Percentiles rank a stretch among this genome's conserved stretches.
Evolutionary conservation across 2,113 vertebrate genomes (phyloP).

Genomic region (Phalacrocorax brasilianus): DNA sequence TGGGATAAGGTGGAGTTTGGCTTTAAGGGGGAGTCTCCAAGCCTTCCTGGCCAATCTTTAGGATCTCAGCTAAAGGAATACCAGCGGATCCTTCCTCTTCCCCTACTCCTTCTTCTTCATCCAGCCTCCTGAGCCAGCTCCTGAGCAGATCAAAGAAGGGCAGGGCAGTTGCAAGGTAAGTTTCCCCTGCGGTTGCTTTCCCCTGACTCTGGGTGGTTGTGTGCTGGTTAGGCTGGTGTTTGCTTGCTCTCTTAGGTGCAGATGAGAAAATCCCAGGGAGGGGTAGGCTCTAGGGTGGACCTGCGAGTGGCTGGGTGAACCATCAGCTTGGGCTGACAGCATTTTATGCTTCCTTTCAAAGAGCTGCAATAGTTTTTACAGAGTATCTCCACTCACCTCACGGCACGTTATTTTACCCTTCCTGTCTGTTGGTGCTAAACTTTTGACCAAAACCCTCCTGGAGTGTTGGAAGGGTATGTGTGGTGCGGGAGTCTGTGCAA

Average conservation of each 20-base stretch:
- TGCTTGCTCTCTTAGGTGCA: not conserved
- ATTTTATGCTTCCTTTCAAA: not conserved
- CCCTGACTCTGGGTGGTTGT: not conserved
- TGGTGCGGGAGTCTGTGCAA: not conserved
- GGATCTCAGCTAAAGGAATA: conserved; percentile 43
- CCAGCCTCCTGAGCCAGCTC: not conserved
- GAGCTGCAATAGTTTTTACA: not conserved
- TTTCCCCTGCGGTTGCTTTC: not conserved
- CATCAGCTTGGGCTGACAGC: not conserved
- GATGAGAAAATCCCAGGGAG: not conserved
- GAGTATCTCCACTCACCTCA: not conserved
- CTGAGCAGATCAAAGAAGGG: not conserved
- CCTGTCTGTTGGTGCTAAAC: conserved; percentile 1
- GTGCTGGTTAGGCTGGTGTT: not conserved
- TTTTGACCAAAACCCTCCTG: not conserved
- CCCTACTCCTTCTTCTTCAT: not conserved
- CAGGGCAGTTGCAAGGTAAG: conserved; percentile 44
- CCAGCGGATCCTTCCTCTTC: not conserved
- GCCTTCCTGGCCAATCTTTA: conserved; percentile 34
- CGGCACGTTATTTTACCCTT: not conserved
- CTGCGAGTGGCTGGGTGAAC: not conserved
- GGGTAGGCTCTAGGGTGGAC: not conserved
- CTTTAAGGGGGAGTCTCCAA: conserved; percentile 75
- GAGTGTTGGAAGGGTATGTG: not conserved
- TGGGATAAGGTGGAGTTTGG: conserved; percentile 74